Conservation (phyloP, 2,888 invertebrate genomes). For the Branchinecta sandiegonensis region DNA sequence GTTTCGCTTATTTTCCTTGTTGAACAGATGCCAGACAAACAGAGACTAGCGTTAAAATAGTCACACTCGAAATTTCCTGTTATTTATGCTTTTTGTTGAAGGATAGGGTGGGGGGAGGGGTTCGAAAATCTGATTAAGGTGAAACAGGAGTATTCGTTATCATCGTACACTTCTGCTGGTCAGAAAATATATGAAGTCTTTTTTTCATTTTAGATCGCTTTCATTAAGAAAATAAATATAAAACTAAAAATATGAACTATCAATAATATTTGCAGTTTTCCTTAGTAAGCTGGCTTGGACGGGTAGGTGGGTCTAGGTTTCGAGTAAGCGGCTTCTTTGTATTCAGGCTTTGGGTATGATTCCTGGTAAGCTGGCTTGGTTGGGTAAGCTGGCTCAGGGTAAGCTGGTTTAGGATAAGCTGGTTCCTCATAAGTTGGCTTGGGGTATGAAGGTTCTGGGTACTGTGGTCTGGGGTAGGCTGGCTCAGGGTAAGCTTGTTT, state of each 20-base stretch:
- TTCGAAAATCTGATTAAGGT: too few relatives aligned
- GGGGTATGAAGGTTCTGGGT: neutral
- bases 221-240: conserved; percentile 1
- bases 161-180: too few relatives aligned
- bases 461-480: conserved; percentile 3
- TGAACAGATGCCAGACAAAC: too few relatives aligned
- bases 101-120: too few relatives aligned
- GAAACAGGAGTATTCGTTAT: too few relatives aligned
- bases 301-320: neutral
- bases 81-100: too few relatives aligned
- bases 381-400: conserved; percentile 9
- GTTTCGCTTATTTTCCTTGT: too few relatives aligned
- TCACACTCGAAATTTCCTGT: too few relatives aligned
- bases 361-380: conserved; percentile 8
- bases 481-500: conserved; percentile 15
- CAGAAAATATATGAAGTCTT: too few relatives aligned
- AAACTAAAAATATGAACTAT: conserved; percentile 8
- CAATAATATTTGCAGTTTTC: neutral
- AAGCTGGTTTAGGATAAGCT: neutral
- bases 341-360: neutral
- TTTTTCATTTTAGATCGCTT: neutral
- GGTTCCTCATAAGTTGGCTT: neutral
- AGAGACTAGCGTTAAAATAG: too few relatives aligned
- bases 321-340: neutral
- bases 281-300: neutral